Conservation (phyloP, 92 coral and sea anemone genomes). For the Paramuricea clavata region DNA sequence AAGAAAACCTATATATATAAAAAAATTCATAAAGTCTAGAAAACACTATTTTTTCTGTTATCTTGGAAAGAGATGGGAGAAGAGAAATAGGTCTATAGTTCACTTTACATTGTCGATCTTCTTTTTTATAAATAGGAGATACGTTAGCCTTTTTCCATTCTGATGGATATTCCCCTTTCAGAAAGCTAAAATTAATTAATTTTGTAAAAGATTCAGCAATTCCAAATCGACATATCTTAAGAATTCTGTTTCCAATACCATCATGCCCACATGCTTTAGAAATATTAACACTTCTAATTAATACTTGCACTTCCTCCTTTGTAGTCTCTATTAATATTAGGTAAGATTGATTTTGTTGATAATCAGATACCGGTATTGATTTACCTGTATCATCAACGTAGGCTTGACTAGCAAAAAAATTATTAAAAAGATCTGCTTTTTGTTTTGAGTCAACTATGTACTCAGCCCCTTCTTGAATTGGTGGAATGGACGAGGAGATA, state of each 20-base stretch:
- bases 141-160: conserved; percentile 13
- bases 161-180: neutral
- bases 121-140: conserved; percentile 5
- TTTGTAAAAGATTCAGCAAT: neutral
- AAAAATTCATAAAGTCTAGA: neutral
- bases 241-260: conserved; percentile 8
- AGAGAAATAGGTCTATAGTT: conserved; percentile 8
- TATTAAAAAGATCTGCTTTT: conserved; percentile 9
- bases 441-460: neutral
- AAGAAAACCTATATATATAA: neutral
- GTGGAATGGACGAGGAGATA: neutral
- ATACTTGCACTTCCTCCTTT: neutral
- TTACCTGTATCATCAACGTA: neutral
- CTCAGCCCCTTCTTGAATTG: neutral
- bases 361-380: neutral
- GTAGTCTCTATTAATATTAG: neutral
- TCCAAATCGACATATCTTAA: neutral
- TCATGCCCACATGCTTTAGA: conserved; percentile 17
- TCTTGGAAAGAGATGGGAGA: conserved; percentile 4
- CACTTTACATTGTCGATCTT: neutral
- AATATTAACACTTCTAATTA: too few species aligned
- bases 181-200: neutral
- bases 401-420: neutral
- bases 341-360: neutral
- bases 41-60: conserved; percentile 10